A percentile compares a stretch with the other conserved stretches of the same genome.
Conservation (phyloP, 2,888 invertebrate genomes). For the Geotrupes spiniger region DNA sequence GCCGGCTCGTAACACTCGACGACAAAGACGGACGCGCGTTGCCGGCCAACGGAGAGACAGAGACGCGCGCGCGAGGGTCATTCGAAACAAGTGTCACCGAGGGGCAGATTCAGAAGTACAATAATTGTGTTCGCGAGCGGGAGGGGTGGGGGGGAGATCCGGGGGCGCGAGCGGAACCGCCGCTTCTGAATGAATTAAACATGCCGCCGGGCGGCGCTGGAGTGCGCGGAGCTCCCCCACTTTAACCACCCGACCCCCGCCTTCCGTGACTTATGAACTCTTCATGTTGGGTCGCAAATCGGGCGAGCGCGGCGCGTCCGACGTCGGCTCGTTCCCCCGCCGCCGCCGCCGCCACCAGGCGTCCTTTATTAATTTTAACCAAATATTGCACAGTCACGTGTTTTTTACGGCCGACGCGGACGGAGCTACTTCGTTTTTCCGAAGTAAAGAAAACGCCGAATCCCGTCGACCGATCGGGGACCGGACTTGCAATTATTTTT, state of each 20-base stretch:
- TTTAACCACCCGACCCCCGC: constrained; percentile 11
- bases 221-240: too few species aligned
- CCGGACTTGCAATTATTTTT: too few species aligned
- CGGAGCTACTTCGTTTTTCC: too few species aligned
- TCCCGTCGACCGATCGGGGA: too few species aligned
- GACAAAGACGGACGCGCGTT: neutral
- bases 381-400: constrained; percentile 35
- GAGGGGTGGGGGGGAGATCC: too few species aligned
- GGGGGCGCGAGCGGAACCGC: neutral
- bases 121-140: constrained; percentile 48
- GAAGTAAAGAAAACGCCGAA: too few species aligned
- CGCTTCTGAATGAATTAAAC: constrained; percentile 27
- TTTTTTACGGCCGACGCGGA: constrained; percentile 34
- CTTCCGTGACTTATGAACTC: constrained; percentile 30
- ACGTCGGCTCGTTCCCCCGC: constrained; percentile 1
- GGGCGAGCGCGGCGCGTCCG: constrained; percentile 19
- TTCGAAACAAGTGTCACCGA: constrained; percentile 64
- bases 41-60: neutral
- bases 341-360: constrained; percentile 9
- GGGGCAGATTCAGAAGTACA: constrained; percentile 52
- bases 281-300: constrained; percentile 35
- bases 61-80: constrained; percentile 37
- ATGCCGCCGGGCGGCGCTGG: constrained; percentile 16
- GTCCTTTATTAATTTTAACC: constrained; percentile 37
- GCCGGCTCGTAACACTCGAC: too few species aligned